A percentile compares a stretch with the other conserved stretches of the same genome.
Conservation (phyloP, 2,113 vertebrate species). For the Gila orcuttii region DNA sequence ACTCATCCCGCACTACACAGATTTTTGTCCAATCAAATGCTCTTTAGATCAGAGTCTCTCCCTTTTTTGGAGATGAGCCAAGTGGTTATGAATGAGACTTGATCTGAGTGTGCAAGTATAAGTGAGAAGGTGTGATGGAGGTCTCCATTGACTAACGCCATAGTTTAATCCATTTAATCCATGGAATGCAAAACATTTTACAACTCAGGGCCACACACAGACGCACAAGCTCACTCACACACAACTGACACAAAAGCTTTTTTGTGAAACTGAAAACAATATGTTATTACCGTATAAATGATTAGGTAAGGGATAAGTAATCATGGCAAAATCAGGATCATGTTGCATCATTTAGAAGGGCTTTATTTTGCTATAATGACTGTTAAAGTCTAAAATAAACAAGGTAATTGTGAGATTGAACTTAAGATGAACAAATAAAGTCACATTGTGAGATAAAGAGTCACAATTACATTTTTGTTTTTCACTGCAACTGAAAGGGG, state of each 20-base stretch:
- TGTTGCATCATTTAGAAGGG: neutral
- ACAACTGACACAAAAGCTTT: neutral
- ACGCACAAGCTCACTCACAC: neutral
- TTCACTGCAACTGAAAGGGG: neutral
- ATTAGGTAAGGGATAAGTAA: neutral
- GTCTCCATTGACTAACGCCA: constrained; percentile 8
- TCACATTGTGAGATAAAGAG: neutral
- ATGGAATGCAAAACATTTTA: constrained; percentile 37
- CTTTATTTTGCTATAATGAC: neutral
- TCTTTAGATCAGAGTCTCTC: too few relatives aligned
- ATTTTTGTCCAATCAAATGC: too few relatives aligned
- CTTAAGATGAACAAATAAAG: neutral
- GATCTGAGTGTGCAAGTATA: neutral
- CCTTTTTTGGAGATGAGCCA: neutral
- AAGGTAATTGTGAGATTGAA: too few relatives aligned
- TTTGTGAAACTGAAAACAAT: too few relatives aligned
- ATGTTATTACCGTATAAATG: neutral
- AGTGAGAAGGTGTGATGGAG: neutral
- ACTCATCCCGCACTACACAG: neutral
- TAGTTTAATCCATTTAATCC: constrained; percentile 23
- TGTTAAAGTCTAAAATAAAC: neutral
- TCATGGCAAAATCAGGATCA: neutral
- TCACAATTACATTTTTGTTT: neutral
- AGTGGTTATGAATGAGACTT: constrained; percentile 12
- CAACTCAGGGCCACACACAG: constrained; percentile 28